Base-by-base conservation (phyloP, 2,888 invertebrate species). In the Ceraclea dissimilis region DNA sequence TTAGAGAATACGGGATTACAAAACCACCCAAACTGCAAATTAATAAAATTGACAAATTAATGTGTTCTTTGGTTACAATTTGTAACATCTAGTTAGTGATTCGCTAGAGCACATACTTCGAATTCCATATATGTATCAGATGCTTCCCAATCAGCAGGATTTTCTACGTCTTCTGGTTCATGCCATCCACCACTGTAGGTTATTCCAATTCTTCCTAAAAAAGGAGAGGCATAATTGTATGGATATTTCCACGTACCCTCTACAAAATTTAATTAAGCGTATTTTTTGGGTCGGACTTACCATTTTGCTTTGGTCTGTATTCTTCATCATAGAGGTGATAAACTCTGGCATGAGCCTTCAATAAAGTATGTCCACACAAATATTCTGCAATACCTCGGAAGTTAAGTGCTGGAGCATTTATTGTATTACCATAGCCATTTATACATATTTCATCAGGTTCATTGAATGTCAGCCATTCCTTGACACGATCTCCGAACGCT, bases 1-100 rank as follows among this genome's bases (percentile, higher is more conserved):
- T 72, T 69, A 0, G 79, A 75, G 66, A 79, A 82, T 56, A 85
- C 79, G 0, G 85, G 83, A 70, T 85, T 75, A 1, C 75, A 72
- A 63, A 80, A 81, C 75, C 79, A 75, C n/a, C 79, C 80, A 61
- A 76, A 68, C 76, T 78, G 64, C 57, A 71, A 75, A 57, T n/a
- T 52, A 33, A 53, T 52, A 58, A 16, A 46, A 26, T 6, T 26
- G 10, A 26, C 10, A 26, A 26, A 26, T 10, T 26, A 6, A 6
- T 26, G 4, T 26, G 26, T 26, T 26, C 26, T 26, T 26, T 26
- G 26, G 26, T 6, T 26, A 26, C 26, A 26, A 26, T n/a, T n/a
- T n/a, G n/a, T n/a, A n/a, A n/a, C n/a, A n/a, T n/a, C n/a, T n/a
- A 26, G 4, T 26, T 26, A 6, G 26, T 26, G 26, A 26, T n/a